Base-by-base conservation (phyloP, 37 sponge, comb jelly and placozoan species). In the Spongilla lacustris region DNA sequence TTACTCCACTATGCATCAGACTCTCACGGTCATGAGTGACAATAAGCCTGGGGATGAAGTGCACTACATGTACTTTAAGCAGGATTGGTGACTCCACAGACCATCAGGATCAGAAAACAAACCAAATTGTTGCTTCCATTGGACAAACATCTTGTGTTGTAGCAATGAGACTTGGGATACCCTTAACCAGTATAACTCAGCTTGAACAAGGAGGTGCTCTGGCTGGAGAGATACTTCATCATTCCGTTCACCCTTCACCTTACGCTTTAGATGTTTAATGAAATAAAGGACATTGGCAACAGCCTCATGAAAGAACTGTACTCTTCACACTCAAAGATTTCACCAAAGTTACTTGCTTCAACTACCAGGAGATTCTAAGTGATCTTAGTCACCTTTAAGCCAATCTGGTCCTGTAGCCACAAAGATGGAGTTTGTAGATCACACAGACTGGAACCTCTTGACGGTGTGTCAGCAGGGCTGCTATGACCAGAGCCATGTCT, bases 401-500 rank as follows among this genome's bases (percentile, higher is more conserved):
- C 70, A 81, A n/a, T 24, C 69, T 81, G 69, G n/a, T n/a, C n/a
- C n/a, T n/a, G n/a, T 5, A 23, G 73, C 71, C 30, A 25, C 9
- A 69, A 81, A 5, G 25, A 81, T 11, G 3, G 24, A 11, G 2
- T 41, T 41, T 41, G 6, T 41, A 36, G 5, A 26, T 28, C 37
- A 6, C 71, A 34, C 11, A 9, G 26, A 31, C n/a, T n/a, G n/a
- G n/a, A n/a, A n/a, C 84, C 84, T 81, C 84, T 83, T 19, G 84
- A 83, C 4, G 74, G 74, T 29, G 71, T 69, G 31, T n/a, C n/a
- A n/a, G n/a, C n/a, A n/a, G n/a, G n/a, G n/a, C n/a, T n/a, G n/a
- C n/a, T n/a, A n/a, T n/a, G n/a, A 5, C 78, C 78, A 24, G 85
- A 69, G 33, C 85, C 75, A 49, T 85, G 72, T 32, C 29, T 24